Conservation (phyloP, 2,888 invertebrate species). For the Caenorhabditis afra region DNA sequence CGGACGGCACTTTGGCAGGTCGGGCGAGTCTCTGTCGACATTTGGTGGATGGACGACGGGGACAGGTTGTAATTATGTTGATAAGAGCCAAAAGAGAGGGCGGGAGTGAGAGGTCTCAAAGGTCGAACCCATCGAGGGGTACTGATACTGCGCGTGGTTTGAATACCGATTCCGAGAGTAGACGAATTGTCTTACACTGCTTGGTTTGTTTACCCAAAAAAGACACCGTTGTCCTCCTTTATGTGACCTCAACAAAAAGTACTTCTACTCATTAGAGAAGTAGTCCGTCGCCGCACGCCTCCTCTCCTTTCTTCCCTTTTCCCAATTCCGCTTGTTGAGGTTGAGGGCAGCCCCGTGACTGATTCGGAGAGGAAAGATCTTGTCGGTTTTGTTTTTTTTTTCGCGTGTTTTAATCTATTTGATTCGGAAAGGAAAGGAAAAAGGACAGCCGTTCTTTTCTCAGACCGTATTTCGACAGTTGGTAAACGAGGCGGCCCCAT, state of each 20-base stretch:
- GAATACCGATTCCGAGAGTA: too few species aligned
- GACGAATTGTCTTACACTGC: too few species aligned
- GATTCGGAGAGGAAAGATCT: conserved; percentile 27
- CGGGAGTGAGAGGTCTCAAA: neutral
- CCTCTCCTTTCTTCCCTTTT: neutral
- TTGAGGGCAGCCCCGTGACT: conserved; percentile 38
- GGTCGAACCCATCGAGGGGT: too few species aligned
- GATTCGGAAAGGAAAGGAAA: conserved; percentile 10
- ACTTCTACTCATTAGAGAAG: conserved; percentile 44
- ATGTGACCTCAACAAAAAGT: conserved; percentile 44
- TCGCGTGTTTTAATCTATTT: too few species aligned
- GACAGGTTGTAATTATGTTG: conserved; percentile 43
- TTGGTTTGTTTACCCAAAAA: conserved; percentile 37
- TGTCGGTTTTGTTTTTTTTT: conserved; percentile 3
- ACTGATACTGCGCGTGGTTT: too few species aligned
- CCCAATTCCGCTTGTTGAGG: conserved; percentile 9
- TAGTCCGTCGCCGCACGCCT: conserved; percentile 12
- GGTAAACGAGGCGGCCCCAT: conserved; percentile 28
- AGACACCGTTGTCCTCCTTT: conserved; percentile 33
- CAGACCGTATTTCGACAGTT: conserved; percentile 46
- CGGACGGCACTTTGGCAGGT: conserved; percentile 26
- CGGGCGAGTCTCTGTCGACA: conserved; percentile 42
- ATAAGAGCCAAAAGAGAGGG: conserved; percentile 2
- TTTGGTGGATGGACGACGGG: conserved; percentile 31
- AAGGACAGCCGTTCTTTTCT: conserved; percentile 6